Conservation (phyloP, 2,113 vertebrate species). For the Rhinoptilus africanus region DNA sequence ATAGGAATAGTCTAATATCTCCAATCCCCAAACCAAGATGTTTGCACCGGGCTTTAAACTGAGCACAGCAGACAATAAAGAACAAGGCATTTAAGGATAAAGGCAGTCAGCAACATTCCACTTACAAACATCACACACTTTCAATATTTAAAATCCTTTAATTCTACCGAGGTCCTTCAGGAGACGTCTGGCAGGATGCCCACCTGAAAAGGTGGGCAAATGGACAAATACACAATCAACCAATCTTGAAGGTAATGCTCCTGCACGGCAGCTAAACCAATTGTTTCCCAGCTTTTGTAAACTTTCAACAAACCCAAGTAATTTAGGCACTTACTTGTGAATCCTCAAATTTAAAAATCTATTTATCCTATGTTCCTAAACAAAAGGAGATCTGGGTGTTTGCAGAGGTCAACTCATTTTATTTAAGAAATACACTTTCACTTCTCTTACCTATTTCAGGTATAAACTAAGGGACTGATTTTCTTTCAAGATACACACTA, state of each 20-base stretch:
- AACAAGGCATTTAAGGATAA: neutral
- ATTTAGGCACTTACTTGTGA: neutral
- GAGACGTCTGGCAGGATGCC: neutral
- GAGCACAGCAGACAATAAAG: neutral
- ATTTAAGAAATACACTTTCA: neutral
- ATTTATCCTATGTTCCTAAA: neutral
- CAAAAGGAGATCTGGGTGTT: neutral
- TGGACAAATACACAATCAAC: neutral
- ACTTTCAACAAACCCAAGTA: neutral
- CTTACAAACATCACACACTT: neutral
- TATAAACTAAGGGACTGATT: neutral
- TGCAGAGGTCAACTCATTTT: neutral
- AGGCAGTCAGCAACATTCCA: rapidly evolving
- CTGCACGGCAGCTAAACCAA: neutral
- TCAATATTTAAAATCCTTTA: neutral
- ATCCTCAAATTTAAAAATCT: neutral
- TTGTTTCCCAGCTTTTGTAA: neutral
- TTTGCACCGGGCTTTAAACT: neutral
- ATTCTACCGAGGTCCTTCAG: neutral
- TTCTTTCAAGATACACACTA: neutral
- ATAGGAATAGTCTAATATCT: neutral
- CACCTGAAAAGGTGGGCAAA: neutral
- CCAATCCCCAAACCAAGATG: neutral
- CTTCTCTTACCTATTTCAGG: neutral
- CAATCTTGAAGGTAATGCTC: neutral